Evolutionary conservation across 2,888 invertebrate genomes (phyloP), one percentile per base, ranked within the genome.

Genomic region (Lepidocyrtoides sp.): DNA sequence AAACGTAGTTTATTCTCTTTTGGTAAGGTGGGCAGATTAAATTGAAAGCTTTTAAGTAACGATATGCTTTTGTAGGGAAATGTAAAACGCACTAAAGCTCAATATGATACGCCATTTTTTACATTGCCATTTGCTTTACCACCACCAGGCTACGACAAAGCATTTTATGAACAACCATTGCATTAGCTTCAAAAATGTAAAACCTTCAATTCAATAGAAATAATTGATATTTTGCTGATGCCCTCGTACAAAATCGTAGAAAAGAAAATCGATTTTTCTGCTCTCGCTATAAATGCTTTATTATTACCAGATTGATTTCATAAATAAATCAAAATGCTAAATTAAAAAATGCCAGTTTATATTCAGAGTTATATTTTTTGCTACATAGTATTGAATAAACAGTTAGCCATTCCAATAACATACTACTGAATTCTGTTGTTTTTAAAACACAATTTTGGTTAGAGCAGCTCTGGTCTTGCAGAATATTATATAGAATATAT

Each of bases 271-370:
- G 86, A 86, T 86, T 60, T 60, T 8, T 26, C 23, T 86, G 86
- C 57, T 54, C 77, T 41, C 86, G 75, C 48, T 77, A 36, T 48
- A 72, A 69, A 85, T 8, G 54, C 36, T 81, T 57, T 77, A 77
- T 57, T 57, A 57, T 81, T 54, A 32, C 29, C 63, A 86, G 77
- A 86, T 86, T 86, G 26, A 86, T 77, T 86, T 29, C 63, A 75
- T 75, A 26, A 75, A 75, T 75, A 48, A 48, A 32, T 75, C 8
- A 75, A 75, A 75, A 14, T 26, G 23, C 48, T 48, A 14, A 75
- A 41, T 69, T n/a, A 23, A 20, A n/a, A n/a, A n/a, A 36, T 12
- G 44, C 41, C n/a, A n/a, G n/a, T n/a, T n/a, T n/a, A n/a, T 72
- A 41, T 20, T 48, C 44, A 1, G 72, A 1, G 4, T 72, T 44